These are phyloP conservation scores for Drosophila leonis DNA, from an alignment of 2,888 invertebrate species.

Conservation along the genomic window DNA sequence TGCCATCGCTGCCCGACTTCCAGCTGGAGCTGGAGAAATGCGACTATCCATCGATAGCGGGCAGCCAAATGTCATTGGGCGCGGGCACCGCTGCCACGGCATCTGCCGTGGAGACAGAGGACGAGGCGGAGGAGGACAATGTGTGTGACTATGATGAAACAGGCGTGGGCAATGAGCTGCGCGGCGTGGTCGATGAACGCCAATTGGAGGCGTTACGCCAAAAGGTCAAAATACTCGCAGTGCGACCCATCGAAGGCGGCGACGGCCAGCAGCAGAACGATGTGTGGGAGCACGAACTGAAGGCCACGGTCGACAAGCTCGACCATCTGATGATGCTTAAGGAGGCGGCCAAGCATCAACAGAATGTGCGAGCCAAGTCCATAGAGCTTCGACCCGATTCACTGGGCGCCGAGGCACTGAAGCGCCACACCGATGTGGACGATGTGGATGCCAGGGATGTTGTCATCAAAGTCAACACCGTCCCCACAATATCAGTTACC, in stretches of 20 bases:
- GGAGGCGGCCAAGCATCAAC: conserved; percentile 69
- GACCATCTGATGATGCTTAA: conserved; percentile 89
- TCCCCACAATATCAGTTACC: conserved; percentile 27
- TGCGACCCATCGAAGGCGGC: conserved; percentile 91
- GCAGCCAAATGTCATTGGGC: conserved; percentile 86
- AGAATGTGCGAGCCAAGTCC: conserved; percentile 48
- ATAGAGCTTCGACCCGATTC: conserved; percentile 76
- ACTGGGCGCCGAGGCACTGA: conserved; percentile 77
- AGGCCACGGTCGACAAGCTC: conserved; percentile 91
- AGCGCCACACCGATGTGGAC: conserved; percentile 66
- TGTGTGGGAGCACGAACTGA: conserved; percentile 91
- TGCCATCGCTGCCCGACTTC: conserved; percentile 86
- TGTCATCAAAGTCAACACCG: conserved; percentile 53
- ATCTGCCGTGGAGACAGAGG: conserved; percentile 57
- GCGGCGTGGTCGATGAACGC: conserved; percentile 82
- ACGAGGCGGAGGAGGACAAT: conserved; percentile 61
- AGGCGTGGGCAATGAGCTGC: conserved; percentile 52
- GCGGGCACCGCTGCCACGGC: conserved; percentile 42
- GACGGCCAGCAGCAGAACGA: conserved; percentile 88
- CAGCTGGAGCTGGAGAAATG: conserved; percentile 87
- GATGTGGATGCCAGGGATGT: conserved; percentile 60
- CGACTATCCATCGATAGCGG: conserved; percentile 86
- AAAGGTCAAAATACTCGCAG: conserved; percentile 90
- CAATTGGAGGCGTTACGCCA: conserved; percentile 89
- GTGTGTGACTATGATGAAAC: conserved; percentile 70